These are phyloP conservation scores for Saturnia japonica DNA, from an alignment of 2,888 invertebrate genomes.

Conservation along the genomic window DNA sequence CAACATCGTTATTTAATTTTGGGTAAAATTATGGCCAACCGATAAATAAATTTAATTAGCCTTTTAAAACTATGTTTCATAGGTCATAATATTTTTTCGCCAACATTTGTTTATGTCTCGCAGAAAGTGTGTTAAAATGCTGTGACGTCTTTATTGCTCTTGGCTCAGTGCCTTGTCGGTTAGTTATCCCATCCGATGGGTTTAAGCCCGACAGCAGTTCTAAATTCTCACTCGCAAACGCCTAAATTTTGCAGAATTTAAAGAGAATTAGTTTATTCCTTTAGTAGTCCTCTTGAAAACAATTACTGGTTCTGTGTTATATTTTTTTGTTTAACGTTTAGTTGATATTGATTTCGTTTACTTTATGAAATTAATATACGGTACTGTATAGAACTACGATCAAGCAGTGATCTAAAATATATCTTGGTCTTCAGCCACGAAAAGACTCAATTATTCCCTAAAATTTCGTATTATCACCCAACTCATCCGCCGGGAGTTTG, in stretches of 20 bases:
- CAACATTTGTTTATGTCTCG: conserved; percentile 10
- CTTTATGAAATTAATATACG: too few relatives aligned
- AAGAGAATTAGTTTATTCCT: background rate
- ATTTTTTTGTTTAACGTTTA: too few relatives aligned
- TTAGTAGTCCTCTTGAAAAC: background rate
- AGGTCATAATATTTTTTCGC: background rate
- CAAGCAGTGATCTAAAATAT: too few relatives aligned
- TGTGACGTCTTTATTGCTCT: conserved; percentile 41
- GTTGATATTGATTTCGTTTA: too few relatives aligned
- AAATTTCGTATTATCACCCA: background rate
- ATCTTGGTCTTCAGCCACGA: too few relatives aligned
- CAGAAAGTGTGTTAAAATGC: conserved; percentile 27
- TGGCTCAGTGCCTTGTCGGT: conserved; percentile 39
- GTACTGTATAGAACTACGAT: too few relatives aligned
- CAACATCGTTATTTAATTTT: too few relatives aligned
- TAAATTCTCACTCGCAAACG: background rate
- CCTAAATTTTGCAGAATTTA: background rate
- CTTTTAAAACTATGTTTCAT: background rate
- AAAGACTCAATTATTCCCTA: background rate
- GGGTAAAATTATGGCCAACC: too few relatives aligned
- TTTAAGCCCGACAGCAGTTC: conserved; percentile 19
- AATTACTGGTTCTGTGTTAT: background rate
- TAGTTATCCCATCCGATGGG: conserved; percentile 23
- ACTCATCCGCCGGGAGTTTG: background rate
- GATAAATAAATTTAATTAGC: background rate